phyloP scores from a whole-genome alignment of 1,140 invertebrate genomes.

The Ditylenchus dipsaci region DNA sequence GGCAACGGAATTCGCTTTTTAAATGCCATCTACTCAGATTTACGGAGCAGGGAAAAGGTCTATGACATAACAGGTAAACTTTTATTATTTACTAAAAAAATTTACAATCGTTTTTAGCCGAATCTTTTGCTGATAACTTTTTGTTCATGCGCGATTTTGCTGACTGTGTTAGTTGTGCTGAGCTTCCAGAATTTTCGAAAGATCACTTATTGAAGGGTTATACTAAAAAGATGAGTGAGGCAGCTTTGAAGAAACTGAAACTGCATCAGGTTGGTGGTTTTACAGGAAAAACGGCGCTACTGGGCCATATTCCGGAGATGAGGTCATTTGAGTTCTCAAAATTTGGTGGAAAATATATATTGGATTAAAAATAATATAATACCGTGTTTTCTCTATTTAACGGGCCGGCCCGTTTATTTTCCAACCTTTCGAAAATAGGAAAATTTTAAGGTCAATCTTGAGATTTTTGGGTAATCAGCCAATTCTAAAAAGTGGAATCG shows the following conservation, averaged over 20 bases:
- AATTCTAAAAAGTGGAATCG: too few relatives aligned
- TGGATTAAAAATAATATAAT: neutral
- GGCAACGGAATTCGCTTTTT: slow-evolving; percentile 76
- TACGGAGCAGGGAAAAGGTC: slow-evolving; percentile 68
- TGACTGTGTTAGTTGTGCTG: slow-evolving; percentile 72
- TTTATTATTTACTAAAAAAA: slow-evolving; percentile 3
- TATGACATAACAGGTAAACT: slow-evolving; percentile 76
- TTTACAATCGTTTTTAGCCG: slow-evolving; percentile 64
- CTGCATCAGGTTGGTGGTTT: slow-evolving; percentile 66
- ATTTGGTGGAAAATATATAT: neutral
- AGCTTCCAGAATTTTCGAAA: slow-evolving; percentile 68
- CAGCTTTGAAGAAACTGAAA: slow-evolving; percentile 73
- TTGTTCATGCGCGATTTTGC: slow-evolving; percentile 81
- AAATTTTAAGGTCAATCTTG: too few relatives aligned
- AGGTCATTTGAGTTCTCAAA: neutral
- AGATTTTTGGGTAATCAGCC: too few relatives aligned
- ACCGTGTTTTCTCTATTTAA: too few relatives aligned
- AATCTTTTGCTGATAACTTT: slow-evolving; percentile 84
- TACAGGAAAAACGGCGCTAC: neutral
- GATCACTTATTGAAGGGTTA: slow-evolving; percentile 71
- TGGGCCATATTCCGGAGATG: neutral
- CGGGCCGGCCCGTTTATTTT: too few relatives aligned
- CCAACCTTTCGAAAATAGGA: too few relatives aligned
- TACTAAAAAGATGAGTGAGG: slow-evolving; percentile 70
- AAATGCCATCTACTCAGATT: slow-evolving; percentile 74